Evolutionary conservation across 2,888 invertebrate species (phyloP), one percentile per base, ranked within the genome.

Genomic region (Pachymerium ferrugineum): DNA sequence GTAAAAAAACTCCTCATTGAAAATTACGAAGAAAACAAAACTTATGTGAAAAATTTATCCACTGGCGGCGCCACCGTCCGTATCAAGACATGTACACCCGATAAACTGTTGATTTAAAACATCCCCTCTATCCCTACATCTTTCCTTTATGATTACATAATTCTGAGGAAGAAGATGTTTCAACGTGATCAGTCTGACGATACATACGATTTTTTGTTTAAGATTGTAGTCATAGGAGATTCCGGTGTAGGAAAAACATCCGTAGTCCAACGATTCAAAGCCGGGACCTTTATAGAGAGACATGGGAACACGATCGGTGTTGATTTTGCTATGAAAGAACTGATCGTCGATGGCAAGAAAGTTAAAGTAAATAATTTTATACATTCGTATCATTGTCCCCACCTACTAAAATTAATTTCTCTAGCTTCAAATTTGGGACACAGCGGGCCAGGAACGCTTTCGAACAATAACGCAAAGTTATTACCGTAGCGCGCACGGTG

Each of bases 321-420:
- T 74, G 97, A 97, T 85, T 97, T 97, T 86, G 96, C 96, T 76
- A 97, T 97, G 96, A 97, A 97, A 88, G 97, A 96, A 73, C 88
- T 97, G 47, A 87, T 91, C 78, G 90, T 97, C 70, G 96, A 97
- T 83, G 93, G 92, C 73, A 97, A 97, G 84, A 90, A 91, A 86
- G 92, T 97, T 78, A 97, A 97, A 90, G 95, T 96, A 70, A n/a
- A 30, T 68, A 10, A 47, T 47, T 47, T 19, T 2, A 38, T n/a
- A 38, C 2, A 3, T n/a, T n/a, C 3, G 3, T 25, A 1, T 28
- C 25, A 16, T 29, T 5, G 14, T 28, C 29, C 3, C 1, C 6
- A 3, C 29, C n/a, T 71, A 47, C 30, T 72, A 77, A 83, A 84
- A 77, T 14, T 29, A 70, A 35, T 25, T 70, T 74, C 73, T 79